A percentile compares a stretch with the other conserved stretches of the same genome.
These are phyloP conservation scores for Brachymystax lenok DNA, from an alignment of 2,797 vertebrate genomes.

Conservation along the genomic window DNA sequence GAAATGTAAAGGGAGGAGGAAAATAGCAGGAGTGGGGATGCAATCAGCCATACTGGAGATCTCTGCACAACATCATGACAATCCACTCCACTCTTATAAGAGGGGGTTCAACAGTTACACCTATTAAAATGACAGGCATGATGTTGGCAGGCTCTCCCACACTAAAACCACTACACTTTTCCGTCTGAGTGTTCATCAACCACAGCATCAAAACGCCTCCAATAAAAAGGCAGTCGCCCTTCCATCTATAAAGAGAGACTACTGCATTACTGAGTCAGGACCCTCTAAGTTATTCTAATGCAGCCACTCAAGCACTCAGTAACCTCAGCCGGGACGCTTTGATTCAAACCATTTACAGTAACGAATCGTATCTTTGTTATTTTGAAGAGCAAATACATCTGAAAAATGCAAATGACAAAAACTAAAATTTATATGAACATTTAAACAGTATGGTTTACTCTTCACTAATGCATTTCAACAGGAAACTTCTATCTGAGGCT, in stretches of 20 bases:
- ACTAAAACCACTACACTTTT: conserved; percentile 1
- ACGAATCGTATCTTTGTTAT: not conserved
- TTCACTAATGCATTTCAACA: not conserved
- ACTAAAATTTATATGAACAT: not conserved
- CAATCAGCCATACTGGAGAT: not conserved
- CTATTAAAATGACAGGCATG: conserved; percentile 10
- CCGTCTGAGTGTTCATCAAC: conserved; percentile 7
- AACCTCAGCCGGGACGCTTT: not conserved
- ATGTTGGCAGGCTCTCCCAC: not conserved
- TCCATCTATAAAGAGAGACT: not conserved
- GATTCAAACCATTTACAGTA: not conserved
- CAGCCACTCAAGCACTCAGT: not conserved
- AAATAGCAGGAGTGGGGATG: not conserved
- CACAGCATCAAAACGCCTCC: not conserved
- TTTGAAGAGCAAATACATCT: not conserved
- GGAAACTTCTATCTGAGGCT: not conserved
- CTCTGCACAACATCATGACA: not conserved
- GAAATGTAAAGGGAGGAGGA: not conserved
- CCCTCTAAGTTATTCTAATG: not conserved
- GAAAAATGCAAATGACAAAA: not conserved
- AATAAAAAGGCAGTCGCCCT: not conserved
- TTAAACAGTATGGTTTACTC: not conserved
- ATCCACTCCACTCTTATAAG: not conserved
- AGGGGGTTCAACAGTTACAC: conserved; percentile 8
- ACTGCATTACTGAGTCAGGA: not conserved